Percentiles rank a stretch among this genome's conserved stretches.
These are phyloP conservation scores for Arctocebus calabarensis DNA, from an alignment of 2,797 vertebrate genomes.

Conservation along the genomic window DNA sequence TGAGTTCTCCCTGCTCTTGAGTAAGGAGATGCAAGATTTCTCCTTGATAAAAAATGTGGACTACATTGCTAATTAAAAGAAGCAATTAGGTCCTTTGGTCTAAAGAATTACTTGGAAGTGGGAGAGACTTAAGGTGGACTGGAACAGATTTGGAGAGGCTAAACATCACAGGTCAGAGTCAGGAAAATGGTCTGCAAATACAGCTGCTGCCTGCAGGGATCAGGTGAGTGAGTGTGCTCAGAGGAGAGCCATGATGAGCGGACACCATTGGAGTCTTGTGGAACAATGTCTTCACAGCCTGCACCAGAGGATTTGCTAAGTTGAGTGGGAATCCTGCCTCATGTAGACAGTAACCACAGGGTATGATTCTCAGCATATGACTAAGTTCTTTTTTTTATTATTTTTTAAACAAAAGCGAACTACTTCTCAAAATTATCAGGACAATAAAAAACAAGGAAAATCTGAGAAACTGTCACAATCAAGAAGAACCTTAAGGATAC, in stretches of 20 bases:
- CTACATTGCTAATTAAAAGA: constrained; percentile 2
- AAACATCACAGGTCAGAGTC: not conserved
- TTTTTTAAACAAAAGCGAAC: not conserved
- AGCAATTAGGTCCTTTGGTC: not conserved
- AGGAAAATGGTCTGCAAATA: constrained; percentile 41
- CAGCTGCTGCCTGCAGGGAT: not conserved
- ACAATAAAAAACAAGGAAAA: not conserved
- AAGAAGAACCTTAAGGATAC: constrained; percentile 3
- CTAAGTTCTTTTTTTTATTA: not conserved
- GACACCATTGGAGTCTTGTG: rapidly evolving
- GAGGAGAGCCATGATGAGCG: not conserved
- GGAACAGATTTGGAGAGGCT: not conserved
- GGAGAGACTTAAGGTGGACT: not conserved
- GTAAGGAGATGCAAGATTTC: constrained; percentile 32
- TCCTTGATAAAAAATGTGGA: constrained; percentile 43
- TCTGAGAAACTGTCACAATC: not conserved
- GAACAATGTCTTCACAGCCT: not conserved
- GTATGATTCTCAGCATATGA: not conserved
- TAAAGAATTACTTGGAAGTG: constrained; percentile 28
- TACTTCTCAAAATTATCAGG: constrained; percentile 12
- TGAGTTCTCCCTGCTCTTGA: not conserved
- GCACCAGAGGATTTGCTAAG: not conserved
- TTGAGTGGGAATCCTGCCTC: not conserved
- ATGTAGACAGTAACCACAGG: not conserved
- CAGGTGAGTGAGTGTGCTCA: not conserved